Evolutionary conservation across 2,113 vertebrate genomes (phyloP).

Genomic region (Alouatta palliata): DNA sequence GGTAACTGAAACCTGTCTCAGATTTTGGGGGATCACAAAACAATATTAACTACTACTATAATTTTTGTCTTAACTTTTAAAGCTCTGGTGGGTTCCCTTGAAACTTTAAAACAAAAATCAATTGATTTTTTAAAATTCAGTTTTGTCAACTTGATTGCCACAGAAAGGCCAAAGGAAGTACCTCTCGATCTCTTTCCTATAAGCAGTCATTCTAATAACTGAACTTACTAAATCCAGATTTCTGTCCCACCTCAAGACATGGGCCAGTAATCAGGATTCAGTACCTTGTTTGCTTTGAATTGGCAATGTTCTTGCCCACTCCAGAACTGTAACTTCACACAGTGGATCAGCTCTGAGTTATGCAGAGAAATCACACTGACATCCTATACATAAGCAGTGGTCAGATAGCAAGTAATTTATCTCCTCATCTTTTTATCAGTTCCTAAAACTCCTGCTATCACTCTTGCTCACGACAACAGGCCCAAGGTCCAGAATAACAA

Average conservation of each 20-base stretch:
- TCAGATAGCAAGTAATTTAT: not conserved
- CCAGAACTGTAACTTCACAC: not conserved
- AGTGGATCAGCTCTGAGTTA: not conserved
- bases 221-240: not conserved
- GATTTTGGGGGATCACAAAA: not conserved
- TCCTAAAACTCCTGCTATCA: not conserved
- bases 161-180: not conserved
- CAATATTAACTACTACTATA: not conserved
- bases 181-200: not conserved
- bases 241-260: not conserved
- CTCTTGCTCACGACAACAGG: not conserved
- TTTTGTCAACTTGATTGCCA: not conserved
- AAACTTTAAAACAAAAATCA: not conserved
- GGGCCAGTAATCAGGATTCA: not conserved
- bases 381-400: not conserved
- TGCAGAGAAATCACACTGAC: not conserved
- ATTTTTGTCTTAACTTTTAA: conserved; percentile 9
- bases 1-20: no score
- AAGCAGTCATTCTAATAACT: not conserved
- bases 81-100: not conserved
- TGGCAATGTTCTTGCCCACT: not conserved
- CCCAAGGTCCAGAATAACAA: not conserved
- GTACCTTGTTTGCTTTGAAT: not conserved
- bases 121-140: not conserved
- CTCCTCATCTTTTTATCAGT: not conserved